Evolutionary conservation across 2,888 invertebrate species (phyloP), one percentile per base, ranked within the genome.

Genomic region (Linnaemya vulpina): DNA sequence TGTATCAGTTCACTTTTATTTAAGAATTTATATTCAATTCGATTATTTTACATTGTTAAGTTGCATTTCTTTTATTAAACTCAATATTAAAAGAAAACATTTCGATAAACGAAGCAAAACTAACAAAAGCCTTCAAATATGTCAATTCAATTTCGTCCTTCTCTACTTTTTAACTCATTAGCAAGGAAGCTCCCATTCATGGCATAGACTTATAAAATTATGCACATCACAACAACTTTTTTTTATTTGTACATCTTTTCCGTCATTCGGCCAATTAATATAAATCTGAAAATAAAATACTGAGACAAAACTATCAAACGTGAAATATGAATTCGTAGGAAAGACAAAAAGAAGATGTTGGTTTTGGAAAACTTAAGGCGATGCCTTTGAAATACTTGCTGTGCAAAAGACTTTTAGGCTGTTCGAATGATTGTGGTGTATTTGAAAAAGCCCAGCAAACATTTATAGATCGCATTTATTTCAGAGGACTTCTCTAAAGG

Each of bases 251-350:
- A 65, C 17, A 77, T 30, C 38, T 62, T 20, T 20, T 51, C 43
- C 60, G 10, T 15, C 22, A 67, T 76, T 83, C 68, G 68, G 79
- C 86, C 86, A 87, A 87, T 87, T 87, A 86, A 80, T 86, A 73
- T 22, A 68, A 49, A 40, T 49, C 65, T 67, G 63, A 65, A 83
- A 67, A 82, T 73, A 78, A 78, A 83, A 77, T 55, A 79, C 17
- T 53, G 60, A 78, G 76, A 76, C 43, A 74, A n/a, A 53, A 63
- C 62, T 53, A 51, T 51, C 40, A 65, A 49, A 65, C 25, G 17
- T 30, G 30, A 38, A 55, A 76, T 62, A 38, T 62, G 55, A 55
- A 20, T 17, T 35, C 49, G 8, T 30, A 13, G n/a, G 46, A 65
- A 53, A 53, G 43, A 11, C 40, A 43, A 30, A 38, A 30, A 38